Evolutionary conservation across 2,113 vertebrate species (phyloP), one percentile per base, ranked within the genome.

Genomic region (Chauna torquata): DNA sequence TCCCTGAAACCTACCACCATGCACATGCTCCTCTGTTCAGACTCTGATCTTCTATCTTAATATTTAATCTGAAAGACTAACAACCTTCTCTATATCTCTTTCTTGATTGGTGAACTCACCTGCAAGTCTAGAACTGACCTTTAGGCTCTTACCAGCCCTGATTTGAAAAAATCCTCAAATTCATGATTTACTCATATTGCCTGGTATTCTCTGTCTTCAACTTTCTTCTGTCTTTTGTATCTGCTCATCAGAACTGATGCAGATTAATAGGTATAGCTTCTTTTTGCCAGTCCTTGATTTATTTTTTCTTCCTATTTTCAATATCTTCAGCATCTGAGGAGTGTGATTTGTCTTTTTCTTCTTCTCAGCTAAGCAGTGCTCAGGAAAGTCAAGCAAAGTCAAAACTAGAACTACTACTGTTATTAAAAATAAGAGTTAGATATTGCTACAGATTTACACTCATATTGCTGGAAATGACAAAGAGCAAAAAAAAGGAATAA

Each of bases 141-240:
- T 49, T 28, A 59, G 74, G 84, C 7, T 22, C 68, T 75, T 62
- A 58, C 4, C 11, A 45, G 42, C 12, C 4, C 13, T 9, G 28
- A 55, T 30, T 11, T 44, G 44, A 68, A 82, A 88, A 82, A 45
- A 4, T 5, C 25, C 16, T 76, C 23, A 40, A 11, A 91, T 71
- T 50, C 69, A 17, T 65, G 2, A 57, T 82, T 87, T 52, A 16
- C 20, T 65, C 0, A 0, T 4, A 12, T 13, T 69, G 36, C 5
- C 47, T 75, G 69, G 47, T 75, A 79, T 64, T 78, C 49, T 47
- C 42, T 38, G 1, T n/a, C 54, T 86, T 61, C 58, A 71, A 28
- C 12, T 82, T 84, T 18, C 24, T 82, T 19, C 3, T 32, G 79
- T 5, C 64, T 89, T 81, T 62, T 40, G 19, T 14, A 86, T 42